Conservation (phyloP, 2,888 invertebrate genomes). For the Timema cristinae region DNA sequence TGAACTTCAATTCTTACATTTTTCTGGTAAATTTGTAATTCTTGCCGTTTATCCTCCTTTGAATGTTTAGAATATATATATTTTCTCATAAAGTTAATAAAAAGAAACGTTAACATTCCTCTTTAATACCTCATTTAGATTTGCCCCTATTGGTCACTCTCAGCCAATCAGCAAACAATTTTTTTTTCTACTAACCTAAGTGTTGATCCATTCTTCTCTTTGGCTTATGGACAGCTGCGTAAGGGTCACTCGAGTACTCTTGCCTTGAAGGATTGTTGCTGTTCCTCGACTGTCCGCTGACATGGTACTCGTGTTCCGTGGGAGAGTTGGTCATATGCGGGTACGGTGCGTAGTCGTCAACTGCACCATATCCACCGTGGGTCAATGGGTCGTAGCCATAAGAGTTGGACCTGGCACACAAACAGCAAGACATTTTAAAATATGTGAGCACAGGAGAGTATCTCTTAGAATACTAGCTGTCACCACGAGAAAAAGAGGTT, state of each 20-base stretch:
- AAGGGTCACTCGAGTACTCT: slow-evolving; percentile 77
- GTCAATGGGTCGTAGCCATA: slow-evolving; percentile 70
- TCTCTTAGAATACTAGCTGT: too few species aligned
- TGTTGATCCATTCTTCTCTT: slow-evolving; percentile 84
- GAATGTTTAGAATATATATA: too few species aligned
- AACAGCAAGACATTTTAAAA: neutral
- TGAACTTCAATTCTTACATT: too few species aligned
- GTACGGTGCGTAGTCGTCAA: slow-evolving; percentile 81
- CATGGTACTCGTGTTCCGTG: slow-evolving; percentile 54
- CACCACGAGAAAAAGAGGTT: too few species aligned
- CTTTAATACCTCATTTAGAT: too few species aligned
- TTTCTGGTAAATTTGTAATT: too few species aligned
- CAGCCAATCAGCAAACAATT: slow-evolving; percentile 10
- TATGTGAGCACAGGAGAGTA: too few species aligned
- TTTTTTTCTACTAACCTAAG: slow-evolving; percentile 62
- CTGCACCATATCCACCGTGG: slow-evolving; percentile 77
- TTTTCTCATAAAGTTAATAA: too few species aligned
- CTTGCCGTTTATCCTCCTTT: too few species aligned
- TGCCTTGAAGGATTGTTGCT: slow-evolving; percentile 69
- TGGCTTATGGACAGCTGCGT: slow-evolving; percentile 84
- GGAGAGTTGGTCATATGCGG: slow-evolving; percentile 63
- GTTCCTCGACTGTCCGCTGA: slow-evolving; percentile 56
- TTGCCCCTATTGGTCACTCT: too few species aligned
- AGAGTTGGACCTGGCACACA: slow-evolving; percentile 7
- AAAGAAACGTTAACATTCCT: too few species aligned